Conservation (phyloP, 2,113 vertebrate genomes). For the Cygnus buccinator region DNA sequence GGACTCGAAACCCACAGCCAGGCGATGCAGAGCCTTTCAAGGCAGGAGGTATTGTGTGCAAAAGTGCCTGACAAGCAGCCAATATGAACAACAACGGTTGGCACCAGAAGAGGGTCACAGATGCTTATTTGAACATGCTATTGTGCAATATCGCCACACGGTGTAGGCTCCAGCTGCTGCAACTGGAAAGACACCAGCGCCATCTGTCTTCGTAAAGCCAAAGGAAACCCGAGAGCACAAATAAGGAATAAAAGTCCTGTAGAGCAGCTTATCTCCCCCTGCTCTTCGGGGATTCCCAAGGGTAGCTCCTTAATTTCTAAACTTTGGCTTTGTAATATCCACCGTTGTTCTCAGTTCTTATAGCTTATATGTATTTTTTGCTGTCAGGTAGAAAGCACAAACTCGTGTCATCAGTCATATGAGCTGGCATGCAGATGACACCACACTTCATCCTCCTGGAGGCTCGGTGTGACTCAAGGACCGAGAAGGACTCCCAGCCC, state of each 20-base stretch:
- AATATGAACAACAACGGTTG: background rate
- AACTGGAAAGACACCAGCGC: background rate
- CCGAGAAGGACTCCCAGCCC: background rate
- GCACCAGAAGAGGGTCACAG: background rate
- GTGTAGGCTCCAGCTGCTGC: background rate
- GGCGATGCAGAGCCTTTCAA: background rate
- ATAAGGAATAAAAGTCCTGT: fast-evolving
- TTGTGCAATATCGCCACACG: background rate
- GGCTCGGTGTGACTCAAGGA: fast-evolving
- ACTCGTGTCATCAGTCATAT: fast-evolving
- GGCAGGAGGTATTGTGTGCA: background rate
- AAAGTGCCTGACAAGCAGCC: background rate
- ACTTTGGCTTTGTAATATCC: fast-evolving
- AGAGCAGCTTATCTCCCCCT: fast-evolving
- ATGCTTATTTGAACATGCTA: background rate
- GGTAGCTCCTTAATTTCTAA: fast-evolving
- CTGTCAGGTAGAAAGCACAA: background rate
- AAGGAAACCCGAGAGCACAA: fast-evolving
- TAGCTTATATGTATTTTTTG: too few relatives aligned
- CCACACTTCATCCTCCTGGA: background rate
- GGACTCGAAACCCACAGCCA: background rate
- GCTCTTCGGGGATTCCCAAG: fast-evolving
- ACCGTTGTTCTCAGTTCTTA: fast-evolving
- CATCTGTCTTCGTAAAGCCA: background rate
- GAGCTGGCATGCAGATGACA: fast-evolving